Evolutionary conservation across 2,797 vertebrate genomes (phyloP).

Genomic region (Taeniopygia guttata): DNA sequence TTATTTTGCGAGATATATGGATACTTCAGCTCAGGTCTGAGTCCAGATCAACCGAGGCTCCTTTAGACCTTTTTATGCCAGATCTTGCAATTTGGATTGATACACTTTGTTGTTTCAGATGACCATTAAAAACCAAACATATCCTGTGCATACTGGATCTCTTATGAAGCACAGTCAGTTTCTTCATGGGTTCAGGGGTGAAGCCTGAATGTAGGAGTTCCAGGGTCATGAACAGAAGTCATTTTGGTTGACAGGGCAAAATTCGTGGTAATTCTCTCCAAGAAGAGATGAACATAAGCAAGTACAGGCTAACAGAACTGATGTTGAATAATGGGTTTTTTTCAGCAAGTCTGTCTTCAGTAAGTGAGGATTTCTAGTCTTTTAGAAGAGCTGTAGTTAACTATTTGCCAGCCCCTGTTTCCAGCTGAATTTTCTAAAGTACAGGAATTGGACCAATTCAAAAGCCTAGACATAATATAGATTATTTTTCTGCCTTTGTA

Average conservation of each 20-base stretch:
- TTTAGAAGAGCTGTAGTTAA: background rate
- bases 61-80: background rate
- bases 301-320: background rate
- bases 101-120: background rate
- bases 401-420: background rate
- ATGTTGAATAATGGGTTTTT: background rate
- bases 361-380: background rate
- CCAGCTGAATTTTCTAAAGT: background rate
- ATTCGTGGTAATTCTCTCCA: background rate
- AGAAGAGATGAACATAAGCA: background rate
- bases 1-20: accelerated
- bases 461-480: background rate
- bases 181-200: background rate
- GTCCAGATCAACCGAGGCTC: background rate
- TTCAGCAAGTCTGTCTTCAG: background rate
- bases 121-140: background rate
- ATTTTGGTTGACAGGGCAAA: background rate
- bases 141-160: background rate
- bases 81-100: background rate
- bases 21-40: background rate
- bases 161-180: background rate
- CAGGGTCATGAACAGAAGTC: background rate
- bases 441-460: background rate
- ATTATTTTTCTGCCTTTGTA: background rate
- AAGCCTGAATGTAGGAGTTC: background rate